Base-by-base conservation (phyloP, 2,888 invertebrate species). In the Argyresthia albistria region DNA sequence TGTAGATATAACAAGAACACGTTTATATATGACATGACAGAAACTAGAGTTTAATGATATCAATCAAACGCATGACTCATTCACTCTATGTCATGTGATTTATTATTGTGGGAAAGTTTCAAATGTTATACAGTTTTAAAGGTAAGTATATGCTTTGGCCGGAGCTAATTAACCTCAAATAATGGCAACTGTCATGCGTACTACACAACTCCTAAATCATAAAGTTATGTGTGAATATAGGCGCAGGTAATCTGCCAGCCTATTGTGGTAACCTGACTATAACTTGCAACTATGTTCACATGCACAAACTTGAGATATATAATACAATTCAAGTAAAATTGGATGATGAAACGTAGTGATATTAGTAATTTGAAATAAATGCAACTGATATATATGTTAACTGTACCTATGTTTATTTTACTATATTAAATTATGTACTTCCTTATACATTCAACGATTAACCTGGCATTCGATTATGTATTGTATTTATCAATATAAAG, bases 131-230 rank as follows among this genome's bases (percentile, higher is more conserved):
- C 3, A 25, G 6, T 25, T 25, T 25, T 25, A 25, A 57, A 65
- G 64, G 67, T 65, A 69, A 65, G 62, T 69, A 63, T 72, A 68
- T 66, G 84, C 84, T 87, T 82, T 61, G 73, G 83, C 86, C 69
- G 72, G 62, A 68, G 83, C 84, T 79, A 75, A 67, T 67, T 66
- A 80, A 79, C 78, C 69, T 61, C 53, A 62, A 65, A 55, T 58
- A 57, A 58, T 62, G 69, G 84, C 82, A 74, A 86, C 87, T 86
- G 87, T 84, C 73, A 82, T 87, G 87, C 87, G 87, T 87, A 86
- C 86, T 76, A 73, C 76, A 75, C 74, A n/a, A 36, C 36, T 48
- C 37, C 48, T 48, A 48, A 11, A 51, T 15, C n/a, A 25, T 25
- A 25, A 25, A 25, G 2, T 2, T 25, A 66, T 69, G 64, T 69